Evolutionary conservation across 1,140 invertebrate species (phyloP), one percentile per base, ranked within the genome.

Genomic region (Procambarus clarkii): DNA sequence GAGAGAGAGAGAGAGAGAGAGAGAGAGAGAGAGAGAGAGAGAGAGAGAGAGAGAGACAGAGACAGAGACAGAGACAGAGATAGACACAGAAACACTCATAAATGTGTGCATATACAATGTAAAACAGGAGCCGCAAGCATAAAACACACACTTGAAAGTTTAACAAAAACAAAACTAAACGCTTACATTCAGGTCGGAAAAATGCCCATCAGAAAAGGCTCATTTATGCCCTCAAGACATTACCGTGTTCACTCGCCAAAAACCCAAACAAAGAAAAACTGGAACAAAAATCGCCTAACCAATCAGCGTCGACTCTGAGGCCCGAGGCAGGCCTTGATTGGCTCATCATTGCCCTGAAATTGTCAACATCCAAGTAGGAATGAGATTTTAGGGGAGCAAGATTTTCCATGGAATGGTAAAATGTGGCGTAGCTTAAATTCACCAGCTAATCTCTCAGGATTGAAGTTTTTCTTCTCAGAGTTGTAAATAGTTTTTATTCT

Each of bases 251-350:
- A 54, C 8, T 9, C 8, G 8, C 8, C 13, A 54, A 54, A 54
- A 54, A 54, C 8, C 5, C 9, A 21, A 64, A 64, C 11, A 64
- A 71, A 45, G 54, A 71, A 79, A 80, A 18, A 54, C n/a, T 9
- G 60, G 54, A 58, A 21, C 34, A 88, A 88, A 88, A 64, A 79
- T 78, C 18, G 58, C 15, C 34, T 71, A 48, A 13, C 86, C 86
- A 88, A 88, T 88, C 86, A 78, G 34, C 77, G 78, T n/a, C 77
- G 54, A 13, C 77, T 88, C 86, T 78, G 86, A 13, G 54, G 86
- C 86, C 86, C 60, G 77, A 24, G 86, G 86, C 86, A n/a, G 45
- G 77, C 58, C 78, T 69, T 88, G 86, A 88, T 88, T 80, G 86
- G 77, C 50, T 88, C 77, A 80, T 88, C 77, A 88, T 88, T 79